A percentile compares a stretch with the other conserved stretches of the same genome.
Evolutionary conservation across 2,888 invertebrate species (phyloP).

Genomic region (Horisme vitalbata): DNA sequence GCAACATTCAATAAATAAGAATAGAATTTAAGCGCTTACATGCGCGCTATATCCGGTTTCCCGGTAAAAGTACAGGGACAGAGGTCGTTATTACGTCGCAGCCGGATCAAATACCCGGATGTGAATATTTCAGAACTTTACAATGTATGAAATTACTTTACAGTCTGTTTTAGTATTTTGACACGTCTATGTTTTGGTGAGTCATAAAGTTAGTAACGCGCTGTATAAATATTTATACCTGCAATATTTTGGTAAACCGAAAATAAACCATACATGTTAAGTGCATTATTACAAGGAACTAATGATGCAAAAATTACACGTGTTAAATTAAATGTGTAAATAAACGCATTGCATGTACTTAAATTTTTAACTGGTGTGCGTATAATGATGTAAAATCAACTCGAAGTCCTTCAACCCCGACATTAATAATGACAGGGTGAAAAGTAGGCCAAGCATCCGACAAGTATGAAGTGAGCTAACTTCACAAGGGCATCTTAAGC

Average conservation of each 20-base stretch:
- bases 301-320: no score
- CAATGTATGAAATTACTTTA: neutral
- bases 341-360: no score
- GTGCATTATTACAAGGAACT: no score
- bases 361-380: no score
- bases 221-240: no score
- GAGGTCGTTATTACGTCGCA: conserved; percentile 5
- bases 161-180: neutral
- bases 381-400: conserved; percentile 6
- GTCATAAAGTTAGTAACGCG: no score
- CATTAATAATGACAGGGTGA: conserved; percentile 22
- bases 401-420: conserved; percentile 12
- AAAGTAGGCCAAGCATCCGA: conserved; percentile 32
- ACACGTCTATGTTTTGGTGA: no score
- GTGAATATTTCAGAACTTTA: neutral
- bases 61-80: conserved; percentile 3
- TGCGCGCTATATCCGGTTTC: conserved; percentile 14
- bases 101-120: conserved; percentile 18
- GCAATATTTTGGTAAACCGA: no score
- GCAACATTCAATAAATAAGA: conserved; percentile 1
- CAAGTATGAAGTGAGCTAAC: conserved; percentile 31
- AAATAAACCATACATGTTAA: no score
- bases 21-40: conserved; percentile 10
- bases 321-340: no score
- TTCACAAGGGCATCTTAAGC: conserved; percentile 29